Evolutionary conservation across 1,140 invertebrate species (phyloP).

Genomic region (Drosophila lowei): DNA sequence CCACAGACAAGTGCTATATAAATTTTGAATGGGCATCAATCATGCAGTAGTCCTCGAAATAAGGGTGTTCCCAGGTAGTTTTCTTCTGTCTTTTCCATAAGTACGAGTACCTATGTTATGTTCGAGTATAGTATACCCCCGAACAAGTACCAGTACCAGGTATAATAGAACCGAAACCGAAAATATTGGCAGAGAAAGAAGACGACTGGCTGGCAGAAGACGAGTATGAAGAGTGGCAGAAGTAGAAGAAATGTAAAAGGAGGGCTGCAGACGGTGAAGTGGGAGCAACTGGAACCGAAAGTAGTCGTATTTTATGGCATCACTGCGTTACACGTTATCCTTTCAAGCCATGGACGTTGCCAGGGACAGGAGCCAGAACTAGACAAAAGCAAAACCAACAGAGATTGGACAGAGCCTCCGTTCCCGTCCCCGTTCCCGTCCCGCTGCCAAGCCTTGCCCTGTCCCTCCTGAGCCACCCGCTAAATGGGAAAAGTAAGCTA

Average conservation of each 20-base stretch:
- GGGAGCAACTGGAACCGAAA: slow-evolving; percentile 15
- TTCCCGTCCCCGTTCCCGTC: not conserved
- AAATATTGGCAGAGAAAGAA: too few relatives aligned
- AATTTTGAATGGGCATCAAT: too few relatives aligned
- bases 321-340: slow-evolving; percentile 69
- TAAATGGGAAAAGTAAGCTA: slow-evolving; percentile 74
- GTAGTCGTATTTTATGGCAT: slow-evolving; percentile 71
- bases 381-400: slow-evolving; percentile 65
- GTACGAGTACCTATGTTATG: too few relatives aligned
- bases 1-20: too few relatives aligned
- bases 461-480: slow-evolving; percentile 1
- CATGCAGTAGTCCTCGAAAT: too few relatives aligned
- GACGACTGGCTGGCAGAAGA: too few relatives aligned
- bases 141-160: too few relatives aligned
- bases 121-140: too few relatives aligned
- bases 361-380: not conserved
- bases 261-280: not conserved
- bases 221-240: not conserved
- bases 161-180: too few relatives aligned
- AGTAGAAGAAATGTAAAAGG: slow-evolving; percentile 2
- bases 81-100: too few relatives aligned
- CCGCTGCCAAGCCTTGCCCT: not conserved
- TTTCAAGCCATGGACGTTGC: slow-evolving; percentile 34
- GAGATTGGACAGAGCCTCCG: slow-evolving; percentile 39
- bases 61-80: too few relatives aligned